A percentile compares a stretch with the other conserved stretches of the same genome.
These are phyloP conservation scores for Stomatorhinus ivindoensis DNA, from an alignment of 2,113 vertebrate genomes.

Conservation along the genomic window DNA sequence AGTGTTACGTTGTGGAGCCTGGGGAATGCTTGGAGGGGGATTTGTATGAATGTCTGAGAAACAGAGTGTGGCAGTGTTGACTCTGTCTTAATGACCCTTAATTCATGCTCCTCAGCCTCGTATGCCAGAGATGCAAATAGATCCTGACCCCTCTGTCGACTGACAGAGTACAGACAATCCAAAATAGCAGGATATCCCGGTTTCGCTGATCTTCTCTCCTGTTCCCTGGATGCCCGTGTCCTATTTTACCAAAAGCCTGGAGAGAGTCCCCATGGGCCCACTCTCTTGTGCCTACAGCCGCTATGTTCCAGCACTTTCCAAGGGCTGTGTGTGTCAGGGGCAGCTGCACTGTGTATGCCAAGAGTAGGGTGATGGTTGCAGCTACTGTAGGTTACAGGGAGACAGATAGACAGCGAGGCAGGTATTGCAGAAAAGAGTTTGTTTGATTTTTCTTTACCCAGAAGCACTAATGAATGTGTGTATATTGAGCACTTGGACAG, in stretches of 20 bases:
- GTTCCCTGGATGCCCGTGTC: constrained; percentile 12
- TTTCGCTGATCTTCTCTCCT: background rate
- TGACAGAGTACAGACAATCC: background rate
- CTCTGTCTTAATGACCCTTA: background rate
- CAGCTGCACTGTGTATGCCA: background rate
- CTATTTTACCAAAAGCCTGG: constrained; percentile 8
- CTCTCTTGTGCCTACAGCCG: background rate
- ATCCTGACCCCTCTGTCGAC: background rate
- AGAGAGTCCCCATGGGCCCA: background rate
- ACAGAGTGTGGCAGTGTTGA: background rate
- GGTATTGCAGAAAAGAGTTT: background rate
- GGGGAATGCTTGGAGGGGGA: background rate
- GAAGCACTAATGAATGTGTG: too few species aligned
- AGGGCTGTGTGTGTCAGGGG: background rate
- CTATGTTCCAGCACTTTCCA: background rate
- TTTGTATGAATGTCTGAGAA: background rate
- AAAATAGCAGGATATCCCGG: constrained; percentile 12
- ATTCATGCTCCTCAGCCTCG: background rate
- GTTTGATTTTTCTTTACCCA: too few species aligned
- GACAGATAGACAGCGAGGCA: too few species aligned
- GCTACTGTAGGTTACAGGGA: background rate
- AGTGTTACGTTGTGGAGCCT: background rate
- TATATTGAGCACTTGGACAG: background rate
- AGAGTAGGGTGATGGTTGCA: background rate
- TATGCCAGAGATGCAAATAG: background rate